A percentile compares a stretch with the other conserved stretches of the same genome.
Evolutionary conservation across 2,797 vertebrate species (phyloP).

Genomic region (Aselliscus stoliczkanus): DNA sequence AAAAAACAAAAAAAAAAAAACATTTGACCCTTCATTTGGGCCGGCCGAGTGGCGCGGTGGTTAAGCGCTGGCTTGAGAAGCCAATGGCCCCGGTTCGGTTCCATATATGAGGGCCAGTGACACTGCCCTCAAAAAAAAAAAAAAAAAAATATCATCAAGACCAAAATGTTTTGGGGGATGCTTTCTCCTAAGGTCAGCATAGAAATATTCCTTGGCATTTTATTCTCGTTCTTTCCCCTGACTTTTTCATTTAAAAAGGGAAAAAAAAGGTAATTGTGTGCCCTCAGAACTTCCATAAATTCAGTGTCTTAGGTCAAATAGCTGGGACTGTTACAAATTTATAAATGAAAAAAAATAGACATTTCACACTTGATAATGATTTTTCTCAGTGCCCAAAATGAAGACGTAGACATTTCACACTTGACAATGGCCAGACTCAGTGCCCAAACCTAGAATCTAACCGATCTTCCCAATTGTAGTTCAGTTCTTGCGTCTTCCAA

Average conservation of each 20-base stretch:
- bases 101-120: too few species aligned
- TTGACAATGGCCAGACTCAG: background rate
- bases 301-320: background rate
- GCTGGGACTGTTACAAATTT: background rate
- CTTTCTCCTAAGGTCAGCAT: background rate
- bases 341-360: background rate
- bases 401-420: background rate
- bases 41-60: too few species aligned
- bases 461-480: background rate
- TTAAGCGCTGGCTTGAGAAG: too few species aligned
- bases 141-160: constrained; percentile 22
- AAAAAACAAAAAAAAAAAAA: too few species aligned
- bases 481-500: background rate
- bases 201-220: background rate
- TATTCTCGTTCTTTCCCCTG: background rate
- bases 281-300: background rate
- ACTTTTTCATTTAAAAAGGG: background rate
- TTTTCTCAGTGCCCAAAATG: background rate
- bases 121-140: too few species aligned
- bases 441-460: background rate
- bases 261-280: background rate
- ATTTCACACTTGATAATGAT: background rate
- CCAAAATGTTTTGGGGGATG: background rate
- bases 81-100: too few species aligned
- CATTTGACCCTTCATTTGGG: too few species aligned